Percentiles rank a stretch among this genome's conserved stretches.
Conservation (phyloP, 2,888 invertebrate genomes). For the Amphipoea oculea region DNA sequence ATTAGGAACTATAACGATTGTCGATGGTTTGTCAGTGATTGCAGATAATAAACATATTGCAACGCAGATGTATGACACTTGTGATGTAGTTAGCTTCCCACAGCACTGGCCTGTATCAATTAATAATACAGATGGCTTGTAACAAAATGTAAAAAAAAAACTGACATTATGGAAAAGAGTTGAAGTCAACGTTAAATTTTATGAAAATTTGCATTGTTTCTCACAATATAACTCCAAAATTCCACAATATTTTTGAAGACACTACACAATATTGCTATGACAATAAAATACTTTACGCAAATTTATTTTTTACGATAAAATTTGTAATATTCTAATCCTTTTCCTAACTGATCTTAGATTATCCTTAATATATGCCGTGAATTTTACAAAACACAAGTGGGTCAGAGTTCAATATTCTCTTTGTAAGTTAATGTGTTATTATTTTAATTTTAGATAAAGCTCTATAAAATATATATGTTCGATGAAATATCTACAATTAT, state of each 20-base stretch:
- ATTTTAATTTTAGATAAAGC: not conserved
- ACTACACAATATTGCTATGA: constrained; percentile 65
- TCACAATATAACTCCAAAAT: constrained; percentile 36
- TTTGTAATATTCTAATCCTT: constrained; percentile 57
- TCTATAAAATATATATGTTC: not conserved
- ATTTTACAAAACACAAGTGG: constrained; percentile 55
- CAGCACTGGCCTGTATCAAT: not conserved
- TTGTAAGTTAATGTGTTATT: not conserved
- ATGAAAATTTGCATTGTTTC: not conserved
- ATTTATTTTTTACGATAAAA: constrained; percentile 54
- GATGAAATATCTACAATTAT: not conserved
- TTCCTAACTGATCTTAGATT: constrained; percentile 60
- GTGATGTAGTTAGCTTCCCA: not conserved
- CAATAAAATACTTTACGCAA: constrained; percentile 61
- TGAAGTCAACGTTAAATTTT: not conserved
- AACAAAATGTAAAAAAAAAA: too few relatives aligned
- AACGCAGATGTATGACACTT: constrained; percentile 7
- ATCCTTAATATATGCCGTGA: constrained; percentile 47
- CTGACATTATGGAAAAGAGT: not conserved
- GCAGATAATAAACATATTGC: not conserved
- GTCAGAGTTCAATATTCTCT: not conserved
- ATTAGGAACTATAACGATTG: not conserved
- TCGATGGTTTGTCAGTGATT: not conserved
- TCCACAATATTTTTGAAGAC: constrained; percentile 41
- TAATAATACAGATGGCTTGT: not conserved